These are phyloP conservation scores for Pandion haliaetus DNA, from an alignment of 2,113 vertebrate genomes.

Conservation along the genomic window DNA sequence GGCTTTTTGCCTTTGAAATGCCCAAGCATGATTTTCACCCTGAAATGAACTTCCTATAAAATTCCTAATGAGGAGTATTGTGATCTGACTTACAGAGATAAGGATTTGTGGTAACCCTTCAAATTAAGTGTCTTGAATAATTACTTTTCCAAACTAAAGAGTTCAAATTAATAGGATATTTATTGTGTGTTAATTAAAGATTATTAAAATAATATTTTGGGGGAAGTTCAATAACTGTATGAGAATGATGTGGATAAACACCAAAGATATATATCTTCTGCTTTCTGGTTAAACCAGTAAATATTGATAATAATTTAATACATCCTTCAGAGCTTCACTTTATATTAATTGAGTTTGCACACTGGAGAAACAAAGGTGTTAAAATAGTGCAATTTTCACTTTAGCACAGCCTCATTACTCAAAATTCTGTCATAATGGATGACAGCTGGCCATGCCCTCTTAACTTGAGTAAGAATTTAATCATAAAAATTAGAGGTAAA, in stretches of 20 bases:
- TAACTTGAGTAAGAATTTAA: not conserved
- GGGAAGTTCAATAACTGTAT: constrained; percentile 50
- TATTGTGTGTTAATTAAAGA: constrained; percentile 69
- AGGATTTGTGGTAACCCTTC: constrained; percentile 58
- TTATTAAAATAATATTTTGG: constrained; percentile 64
- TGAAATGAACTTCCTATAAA: constrained; percentile 27
- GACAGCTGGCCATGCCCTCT: not conserved
- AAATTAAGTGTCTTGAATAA: constrained; percentile 64
- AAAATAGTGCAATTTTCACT: not conserved
- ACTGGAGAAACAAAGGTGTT: not conserved
- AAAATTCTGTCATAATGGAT: not conserved
- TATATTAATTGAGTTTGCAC: not conserved
- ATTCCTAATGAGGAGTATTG: constrained; percentile 39
- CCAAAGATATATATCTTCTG: not conserved
- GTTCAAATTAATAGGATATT: constrained; percentile 50
- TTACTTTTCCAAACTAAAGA: constrained; percentile 58
- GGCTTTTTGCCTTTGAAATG: not conserved
- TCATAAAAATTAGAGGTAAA: not conserved
- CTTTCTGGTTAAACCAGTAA: constrained; percentile 48
- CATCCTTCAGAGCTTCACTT: not conserved
- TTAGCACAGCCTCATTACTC: not conserved
- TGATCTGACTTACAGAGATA: constrained; percentile 48
- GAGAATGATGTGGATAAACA: constrained; percentile 46
- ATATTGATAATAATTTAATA: constrained; percentile 35
- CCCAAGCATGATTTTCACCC: not conserved